phyloP scores from a whole-genome alignment of 2,797 vertebrate species.

The Rhadinocentrus ornatus region DNA sequence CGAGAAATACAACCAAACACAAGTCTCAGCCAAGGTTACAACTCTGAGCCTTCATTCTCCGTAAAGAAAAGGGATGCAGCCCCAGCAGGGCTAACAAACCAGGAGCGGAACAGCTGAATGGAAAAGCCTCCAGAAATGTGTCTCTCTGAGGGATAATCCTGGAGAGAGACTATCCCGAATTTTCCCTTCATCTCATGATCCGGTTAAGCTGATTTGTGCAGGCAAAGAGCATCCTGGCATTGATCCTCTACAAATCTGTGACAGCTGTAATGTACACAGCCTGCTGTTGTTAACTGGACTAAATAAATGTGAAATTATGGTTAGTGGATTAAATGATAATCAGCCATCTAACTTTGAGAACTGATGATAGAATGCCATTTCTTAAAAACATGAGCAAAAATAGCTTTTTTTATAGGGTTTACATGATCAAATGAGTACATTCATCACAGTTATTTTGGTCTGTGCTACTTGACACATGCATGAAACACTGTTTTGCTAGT shows the following conservation, averaged over 20 bases:
- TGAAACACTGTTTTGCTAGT: no score
- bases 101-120: slow-evolving; percentile 35
- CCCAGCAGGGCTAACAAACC: slow-evolving; percentile 58
- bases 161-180: slow-evolving; percentile 48
- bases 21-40: slow-evolving; percentile 59
- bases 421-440: slow-evolving; percentile 17
- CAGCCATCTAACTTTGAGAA: neutral
- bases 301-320: slow-evolving; percentile 25
- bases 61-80: slow-evolving; percentile 40
- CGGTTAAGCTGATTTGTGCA: slow-evolving; percentile 45
- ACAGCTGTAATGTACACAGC: slow-evolving; percentile 30
- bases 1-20: slow-evolving; percentile 43
- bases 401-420: slow-evolving; percentile 4
- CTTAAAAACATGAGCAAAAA: neutral
- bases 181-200: slow-evolving; percentile 39
- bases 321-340: slow-evolving; percentile 38
- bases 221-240: slow-evolving; percentile 35
- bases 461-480: no score
- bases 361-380: neutral
- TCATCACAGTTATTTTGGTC: neutral
- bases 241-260: slow-evolving; percentile 29
- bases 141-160: slow-evolving; percentile 59
- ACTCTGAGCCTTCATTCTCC: slow-evolving; percentile 42
- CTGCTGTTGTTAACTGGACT: slow-evolving; percentile 5
- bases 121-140: slow-evolving; percentile 56